Evolutionary conservation across 2,113 vertebrate genomes (phyloP), one percentile per base, ranked within the genome.

Genomic region (Bombycilla garrulus): DNA sequence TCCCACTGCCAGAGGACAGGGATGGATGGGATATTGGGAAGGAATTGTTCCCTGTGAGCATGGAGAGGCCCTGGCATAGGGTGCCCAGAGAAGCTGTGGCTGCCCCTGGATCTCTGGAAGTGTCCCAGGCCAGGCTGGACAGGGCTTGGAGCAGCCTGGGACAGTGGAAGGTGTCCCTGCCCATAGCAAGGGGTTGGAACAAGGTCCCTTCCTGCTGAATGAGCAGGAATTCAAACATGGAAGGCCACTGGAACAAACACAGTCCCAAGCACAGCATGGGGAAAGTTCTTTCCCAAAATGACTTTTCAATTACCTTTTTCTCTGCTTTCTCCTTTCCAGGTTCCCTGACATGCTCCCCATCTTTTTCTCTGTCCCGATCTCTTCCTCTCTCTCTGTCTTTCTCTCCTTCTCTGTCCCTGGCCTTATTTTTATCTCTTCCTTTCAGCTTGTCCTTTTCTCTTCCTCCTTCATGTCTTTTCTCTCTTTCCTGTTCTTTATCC

Each of bases 301-400:
- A 38, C 6, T 15, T 29, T 61, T 42, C 7, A 21, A 13, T 93
- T 92, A 98, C 98, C 98, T 98, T 98, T 91, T 38, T 98, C 91
- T 98, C 97, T 15, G 71, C 88, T 91, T 93, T 97, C 14, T 95
- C 98, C n/a, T 81, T 86, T 33, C 88, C 96, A 3, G 94, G 93
- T 21, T 97, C 98, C 82, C 81, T 95, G 20, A 82, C 36, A 11
- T 25, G 95, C 16, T 98, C 98, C 28, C 79, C 90, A 4, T 95
- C 95, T 36, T 97, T 97, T 33, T 86, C 96, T 86, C 92, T 97
- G 67, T 98, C 98, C 61, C 62, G 82, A 23, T 98, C 98, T 61
- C 92, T 97, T 48, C 97, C 97, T 54, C 77, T 97, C 11, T 98
- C 98, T 79, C 94, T 97, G 48, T 97, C 97, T 69, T 90, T 97